phyloP scores from a whole-genome alignment of 2,797 vertebrate species.

The Rhadinocentrus ornatus region DNA sequence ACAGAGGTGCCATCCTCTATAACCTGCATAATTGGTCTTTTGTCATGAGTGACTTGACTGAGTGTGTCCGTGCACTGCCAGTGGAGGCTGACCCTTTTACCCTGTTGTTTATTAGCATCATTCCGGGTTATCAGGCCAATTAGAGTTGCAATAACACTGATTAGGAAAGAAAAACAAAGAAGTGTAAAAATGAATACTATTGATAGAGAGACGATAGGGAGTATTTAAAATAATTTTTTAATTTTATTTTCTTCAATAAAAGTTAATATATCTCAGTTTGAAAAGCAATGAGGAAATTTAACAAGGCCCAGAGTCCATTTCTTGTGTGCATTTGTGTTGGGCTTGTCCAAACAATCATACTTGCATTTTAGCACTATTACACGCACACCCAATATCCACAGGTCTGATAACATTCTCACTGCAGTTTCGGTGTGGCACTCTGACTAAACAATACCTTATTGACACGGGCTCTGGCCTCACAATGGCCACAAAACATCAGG shows the following conservation, averaged over 20 bases:
- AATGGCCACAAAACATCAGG: conserved; percentile 86
- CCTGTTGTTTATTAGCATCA: conserved; percentile 74
- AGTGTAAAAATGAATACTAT: conserved; percentile 61
- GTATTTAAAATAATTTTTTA: too few species aligned
- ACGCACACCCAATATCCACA: conserved; percentile 82
- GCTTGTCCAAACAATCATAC: conserved; percentile 83
- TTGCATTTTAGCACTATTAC: conserved; percentile 83
- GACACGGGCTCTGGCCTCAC: conserved; percentile 85
- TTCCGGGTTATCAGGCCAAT: conserved; percentile 79
- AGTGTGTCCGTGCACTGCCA: conserved; percentile 68
- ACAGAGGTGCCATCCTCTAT: conserved; percentile 83
- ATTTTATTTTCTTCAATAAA: too few species aligned
- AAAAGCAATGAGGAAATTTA: conserved; percentile 32
- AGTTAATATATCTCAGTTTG: conserved; percentile 19
- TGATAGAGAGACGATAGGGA: conserved; percentile 19
- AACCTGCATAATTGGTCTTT: conserved; percentile 84
- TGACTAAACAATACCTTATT: conserved; percentile 88
- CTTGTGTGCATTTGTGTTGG: conserved; percentile 67
- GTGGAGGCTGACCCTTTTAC: conserved; percentile 74
- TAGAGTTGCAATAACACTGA: conserved; percentile 69
- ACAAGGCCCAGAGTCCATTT: conserved; percentile 54
- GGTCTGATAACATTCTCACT: conserved; percentile 91
- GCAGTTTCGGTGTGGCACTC: conserved; percentile 88
- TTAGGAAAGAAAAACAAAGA: conserved; percentile 46
- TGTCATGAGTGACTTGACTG: conserved; percentile 83